A percentile compares a stretch with the other conserved stretches of the same genome.
These are phyloP conservation scores for Ethmia dodecea DNA, from an alignment of 2,888 invertebrate genomes.

Conservation along the genomic window DNA sequence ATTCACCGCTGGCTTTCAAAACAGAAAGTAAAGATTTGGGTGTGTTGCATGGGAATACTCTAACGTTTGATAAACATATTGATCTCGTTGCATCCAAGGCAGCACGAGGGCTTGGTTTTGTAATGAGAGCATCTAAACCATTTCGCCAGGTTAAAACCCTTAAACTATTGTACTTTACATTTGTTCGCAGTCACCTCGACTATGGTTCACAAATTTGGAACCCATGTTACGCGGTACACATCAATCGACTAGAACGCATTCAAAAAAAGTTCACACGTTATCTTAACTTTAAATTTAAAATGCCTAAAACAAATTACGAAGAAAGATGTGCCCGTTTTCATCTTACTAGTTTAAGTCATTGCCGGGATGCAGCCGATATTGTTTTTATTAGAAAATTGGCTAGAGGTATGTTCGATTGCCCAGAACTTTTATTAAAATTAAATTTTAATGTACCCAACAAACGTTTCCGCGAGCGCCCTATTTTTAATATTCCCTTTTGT, in stretches of 20 bases:
- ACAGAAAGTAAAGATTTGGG: background rate
- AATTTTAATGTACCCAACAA: too few relatives aligned
- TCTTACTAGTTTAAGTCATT: too few relatives aligned
- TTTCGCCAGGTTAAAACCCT: background rate
- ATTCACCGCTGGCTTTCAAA: background rate
- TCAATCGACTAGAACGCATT: slow-evolving; percentile 1
- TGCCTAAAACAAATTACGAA: too few relatives aligned
- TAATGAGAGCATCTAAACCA: background rate
- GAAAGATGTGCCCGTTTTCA: too few relatives aligned
- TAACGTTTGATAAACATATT: slow-evolving; percentile 1
- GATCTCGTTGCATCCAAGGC: background rate
- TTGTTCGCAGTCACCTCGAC: slow-evolving; percentile 3
- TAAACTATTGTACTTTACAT: slow-evolving; percentile 3
- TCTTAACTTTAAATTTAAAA: too few relatives aligned
- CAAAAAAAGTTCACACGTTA: slow-evolving; percentile 1
- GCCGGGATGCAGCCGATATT: too few relatives aligned
- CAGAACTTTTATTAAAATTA: too few relatives aligned
- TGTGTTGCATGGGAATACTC: background rate
- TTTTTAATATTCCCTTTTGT: too few relatives aligned
- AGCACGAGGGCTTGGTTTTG: slow-evolving; percentile 3
- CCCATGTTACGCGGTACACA: background rate
- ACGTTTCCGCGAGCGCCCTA: too few relatives aligned
- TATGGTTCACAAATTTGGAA: slow-evolving; percentile 1
- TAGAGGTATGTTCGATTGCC: too few relatives aligned
- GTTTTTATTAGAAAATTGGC: too few relatives aligned